phyloP scores from a whole-genome alignment of 2,888 invertebrate species.

The Hirudinaria manillensis region DNA sequence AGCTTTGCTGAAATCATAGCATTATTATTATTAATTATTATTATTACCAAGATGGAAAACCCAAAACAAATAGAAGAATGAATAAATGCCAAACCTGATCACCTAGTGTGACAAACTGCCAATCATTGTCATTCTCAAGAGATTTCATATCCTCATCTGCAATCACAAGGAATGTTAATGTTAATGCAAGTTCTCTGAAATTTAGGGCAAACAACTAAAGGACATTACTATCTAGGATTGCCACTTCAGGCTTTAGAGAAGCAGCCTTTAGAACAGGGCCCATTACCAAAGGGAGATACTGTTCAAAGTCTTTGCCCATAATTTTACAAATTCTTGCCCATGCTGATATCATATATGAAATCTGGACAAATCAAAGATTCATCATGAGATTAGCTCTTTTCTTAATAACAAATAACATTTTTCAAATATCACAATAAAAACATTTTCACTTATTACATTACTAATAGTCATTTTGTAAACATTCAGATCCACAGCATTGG shows the following conservation, averaged over 20 bases:
- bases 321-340: slow-evolving; percentile 99
- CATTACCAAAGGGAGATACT: slow-evolving; percentile 90
- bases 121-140: slow-evolving; percentile 78
- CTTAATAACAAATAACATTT: too few relatives aligned
- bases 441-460: background rate
- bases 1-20: slow-evolving; percentile 64
- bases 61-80: background rate
- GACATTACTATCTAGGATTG: slow-evolving; percentile 70
- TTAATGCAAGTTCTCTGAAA: background rate
- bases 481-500: too few relatives aligned
- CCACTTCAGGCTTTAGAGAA: slow-evolving; percentile 85
- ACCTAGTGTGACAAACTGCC: slow-evolving; percentile 88
- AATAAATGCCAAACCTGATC: slow-evolving; percentile 62
- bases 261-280: slow-evolving; percentile 85
- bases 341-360: slow-evolving; percentile 93
- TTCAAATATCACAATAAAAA: too few relatives aligned
- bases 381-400: too few relatives aligned
- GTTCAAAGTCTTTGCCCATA: slow-evolving; percentile 75
- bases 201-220: background rate
- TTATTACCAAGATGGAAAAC: too few relatives aligned
- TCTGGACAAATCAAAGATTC: slow-evolving; percentile 50
- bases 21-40: background rate
- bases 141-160: slow-evolving; percentile 60
- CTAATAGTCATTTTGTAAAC: too few relatives aligned
- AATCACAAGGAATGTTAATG: slow-evolving; percentile 30